Percentiles rank a stretch among this genome's conserved stretches.
phyloP scores from a whole-genome alignment of 2,888 invertebrate genomes.

The Ernsta delagoae region DNA sequence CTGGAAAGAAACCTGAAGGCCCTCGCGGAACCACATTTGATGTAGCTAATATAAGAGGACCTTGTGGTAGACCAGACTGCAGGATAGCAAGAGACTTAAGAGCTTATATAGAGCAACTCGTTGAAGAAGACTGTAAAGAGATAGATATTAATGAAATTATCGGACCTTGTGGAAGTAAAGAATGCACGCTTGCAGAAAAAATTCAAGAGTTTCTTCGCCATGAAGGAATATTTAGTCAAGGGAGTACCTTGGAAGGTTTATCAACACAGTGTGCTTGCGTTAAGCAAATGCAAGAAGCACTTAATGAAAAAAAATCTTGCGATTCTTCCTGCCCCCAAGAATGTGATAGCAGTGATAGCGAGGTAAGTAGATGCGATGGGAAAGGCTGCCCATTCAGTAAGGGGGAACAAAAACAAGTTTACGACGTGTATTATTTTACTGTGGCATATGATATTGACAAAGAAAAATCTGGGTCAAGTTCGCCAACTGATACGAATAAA shows the following conservation, averaged over 20 bases:
- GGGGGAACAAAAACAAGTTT: constrained; percentile 51
- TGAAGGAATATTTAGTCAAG: constrained; percentile 63
- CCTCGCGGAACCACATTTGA: constrained; percentile 58
- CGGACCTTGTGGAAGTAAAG: constrained; percentile 76
- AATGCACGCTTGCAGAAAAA: constrained; percentile 69
- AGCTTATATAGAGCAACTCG: constrained; percentile 70
- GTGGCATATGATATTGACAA: constrained; percentile 66
- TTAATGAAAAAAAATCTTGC: constrained; percentile 57
- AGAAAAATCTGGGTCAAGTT: constrained; percentile 42
- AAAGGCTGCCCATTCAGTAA: constrained; percentile 58
- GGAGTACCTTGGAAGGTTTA: constrained; percentile 57
- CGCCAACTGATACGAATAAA: constrained; percentile 44
- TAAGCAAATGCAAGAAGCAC: constrained; percentile 64
- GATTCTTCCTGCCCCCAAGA: constrained; percentile 59
- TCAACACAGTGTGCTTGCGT: constrained; percentile 76
- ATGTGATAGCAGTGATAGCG: constrained; percentile 58
- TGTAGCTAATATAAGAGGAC: constrained; percentile 74
- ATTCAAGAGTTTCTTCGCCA: constrained; percentile 70
- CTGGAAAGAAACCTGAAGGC: constrained; percentile 51
- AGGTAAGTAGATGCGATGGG: constrained; percentile 56
- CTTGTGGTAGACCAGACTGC: constrained; percentile 75
- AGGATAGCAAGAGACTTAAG: constrained; percentile 72
- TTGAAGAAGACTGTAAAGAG: constrained; percentile 69
- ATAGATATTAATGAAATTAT: constrained; percentile 65
- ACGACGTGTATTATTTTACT: constrained; percentile 73